Conservation (phyloP, 2,888 invertebrate genomes). For the Harpalus rubripes region DNA sequence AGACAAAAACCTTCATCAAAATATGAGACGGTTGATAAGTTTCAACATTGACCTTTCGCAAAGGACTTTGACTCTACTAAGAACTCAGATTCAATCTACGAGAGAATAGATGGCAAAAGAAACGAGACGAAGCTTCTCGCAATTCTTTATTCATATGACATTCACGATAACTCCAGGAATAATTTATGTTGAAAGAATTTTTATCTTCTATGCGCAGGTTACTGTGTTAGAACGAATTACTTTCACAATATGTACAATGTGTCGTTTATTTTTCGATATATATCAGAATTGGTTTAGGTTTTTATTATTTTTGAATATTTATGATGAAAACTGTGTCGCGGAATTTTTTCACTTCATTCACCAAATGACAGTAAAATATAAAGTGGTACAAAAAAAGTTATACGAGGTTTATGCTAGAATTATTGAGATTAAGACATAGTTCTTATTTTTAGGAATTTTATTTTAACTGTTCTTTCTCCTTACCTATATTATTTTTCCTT, state of each 20-base stretch:
- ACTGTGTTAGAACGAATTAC: slow-evolving; percentile 40
- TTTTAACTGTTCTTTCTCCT: too few species aligned
- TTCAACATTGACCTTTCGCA: slow-evolving; percentile 22
- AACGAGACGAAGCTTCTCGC: slow-evolving; percentile 44
- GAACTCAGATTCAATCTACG: slow-evolving; percentile 15
- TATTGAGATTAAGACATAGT: too few species aligned
- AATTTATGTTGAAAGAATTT: slow-evolving; percentile 61
- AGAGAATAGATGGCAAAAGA: slow-evolving; percentile 25
- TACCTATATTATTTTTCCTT: too few species aligned
- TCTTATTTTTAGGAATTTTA: too few species aligned
- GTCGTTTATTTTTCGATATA: slow-evolving; percentile 38
- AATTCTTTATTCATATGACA: slow-evolving; percentile 64
- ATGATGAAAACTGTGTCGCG: slow-evolving; percentile 11
- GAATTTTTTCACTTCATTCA: slow-evolving; percentile 27
- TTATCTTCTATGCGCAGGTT: slow-evolving; percentile 50
- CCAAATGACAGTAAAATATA: neutral
- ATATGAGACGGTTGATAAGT: neutral
- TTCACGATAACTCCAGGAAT: slow-evolving; percentile 57
- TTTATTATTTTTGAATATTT: slow-evolving; percentile 22
- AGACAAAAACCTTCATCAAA: slow-evolving; percentile 3
- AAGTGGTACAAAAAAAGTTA: neutral
- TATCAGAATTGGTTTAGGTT: neutral
- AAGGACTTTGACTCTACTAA: slow-evolving; percentile 22
- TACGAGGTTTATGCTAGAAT: neutral
- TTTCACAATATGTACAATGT: slow-evolving; percentile 34